A percentile compares a stretch with the other conserved stretches of the same genome.
phyloP scores from a whole-genome alignment of 2,797 vertebrate species.

The Sebastes vulpes region DNA sequence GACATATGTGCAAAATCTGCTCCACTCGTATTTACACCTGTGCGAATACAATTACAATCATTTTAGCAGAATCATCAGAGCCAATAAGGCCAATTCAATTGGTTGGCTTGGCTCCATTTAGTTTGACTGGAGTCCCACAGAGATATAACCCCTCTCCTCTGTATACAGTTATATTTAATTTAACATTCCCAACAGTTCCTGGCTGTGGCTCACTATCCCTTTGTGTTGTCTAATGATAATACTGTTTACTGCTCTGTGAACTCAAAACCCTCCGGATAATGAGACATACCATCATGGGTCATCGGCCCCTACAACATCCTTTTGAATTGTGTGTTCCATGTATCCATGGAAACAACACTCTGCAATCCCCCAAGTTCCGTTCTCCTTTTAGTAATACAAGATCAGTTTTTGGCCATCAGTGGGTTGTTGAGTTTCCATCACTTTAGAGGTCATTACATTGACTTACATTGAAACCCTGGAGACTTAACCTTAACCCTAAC shows the following conservation, averaged over 20 bases:
- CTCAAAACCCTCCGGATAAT: slow-evolving; percentile 30
- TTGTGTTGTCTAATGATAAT: slow-evolving; percentile 23
- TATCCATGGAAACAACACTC: slow-evolving; percentile 55
- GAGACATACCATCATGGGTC: slow-evolving; percentile 21
- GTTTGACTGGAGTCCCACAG: slow-evolving; percentile 4
- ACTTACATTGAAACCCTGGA: no score
- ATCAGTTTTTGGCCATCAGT: background rate
- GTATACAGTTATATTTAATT: background rate
- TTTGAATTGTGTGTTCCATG: slow-evolving; percentile 7
- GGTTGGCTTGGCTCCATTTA: slow-evolving; percentile 7
- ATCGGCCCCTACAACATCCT: slow-evolving; percentile 4
- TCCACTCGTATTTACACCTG: background rate
- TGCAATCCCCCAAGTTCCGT: background rate
- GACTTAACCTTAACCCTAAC: no score
- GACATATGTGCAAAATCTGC: background rate
- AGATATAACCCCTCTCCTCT: background rate
- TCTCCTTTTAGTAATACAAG: background rate
- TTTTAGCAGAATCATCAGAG: background rate
- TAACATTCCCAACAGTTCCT: background rate
- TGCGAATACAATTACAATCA: background rate
- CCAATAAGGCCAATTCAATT: background rate
- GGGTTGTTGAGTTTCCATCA: background rate
- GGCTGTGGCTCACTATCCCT: background rate
- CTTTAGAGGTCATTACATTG: no score
- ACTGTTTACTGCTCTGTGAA: slow-evolving; percentile 27